Evolutionary conservation across 2,888 invertebrate genomes (phyloP), one percentile per base, ranked within the genome.

Genomic region (Caprella mutica): DNA sequence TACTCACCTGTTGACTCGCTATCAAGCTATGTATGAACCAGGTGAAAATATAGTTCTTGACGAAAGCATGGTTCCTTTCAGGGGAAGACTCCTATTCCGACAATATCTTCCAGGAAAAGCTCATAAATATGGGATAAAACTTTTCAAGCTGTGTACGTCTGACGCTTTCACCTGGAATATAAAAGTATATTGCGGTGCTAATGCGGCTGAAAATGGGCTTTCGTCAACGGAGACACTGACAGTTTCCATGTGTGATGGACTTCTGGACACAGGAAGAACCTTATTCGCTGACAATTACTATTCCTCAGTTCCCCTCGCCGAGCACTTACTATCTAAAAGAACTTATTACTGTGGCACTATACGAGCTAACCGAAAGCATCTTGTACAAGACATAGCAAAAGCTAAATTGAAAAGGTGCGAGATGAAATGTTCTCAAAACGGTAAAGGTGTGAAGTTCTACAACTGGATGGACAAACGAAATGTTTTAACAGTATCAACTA

Each of bases 81-180:
- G 56, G 40, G 50, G 50, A 26, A 24, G 56, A 48, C 17, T 50
- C 8, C 27, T 40, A 23, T 27, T 50, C 29, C 17, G 50, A 19
- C 56, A 56, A 21, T 39, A 50, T 33, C 21, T 50, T 21, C 56
- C 50, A 35, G 56, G 40, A 21, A 39, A 56, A 27, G 6, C 50
- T 5, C 33, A 50, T 21, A 56, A 51, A 40, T 56, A 56, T 50
- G 51, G 56, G 8, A 33, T 57, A 23, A 57, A 52, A 52, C 5
- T 53, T 21, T 57, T 53, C 26, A 57, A 57, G 29, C 27, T 53
- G 8, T 57, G 57, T 27, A 46, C 52, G 8, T 46, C 52, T 35
- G 52, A 56, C 8, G 56, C 27, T 30, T 57, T 46, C 29, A 57
- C 53, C 24, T 57, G 46, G 53, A 57, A 57, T 46, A 43, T 52